Percentiles rank a stretch among this genome's conserved stretches.
Evolutionary conservation across 53 echinoderm and acorn worm species (phyloP).

Genomic region (Zoroaster sp.): DNA sequence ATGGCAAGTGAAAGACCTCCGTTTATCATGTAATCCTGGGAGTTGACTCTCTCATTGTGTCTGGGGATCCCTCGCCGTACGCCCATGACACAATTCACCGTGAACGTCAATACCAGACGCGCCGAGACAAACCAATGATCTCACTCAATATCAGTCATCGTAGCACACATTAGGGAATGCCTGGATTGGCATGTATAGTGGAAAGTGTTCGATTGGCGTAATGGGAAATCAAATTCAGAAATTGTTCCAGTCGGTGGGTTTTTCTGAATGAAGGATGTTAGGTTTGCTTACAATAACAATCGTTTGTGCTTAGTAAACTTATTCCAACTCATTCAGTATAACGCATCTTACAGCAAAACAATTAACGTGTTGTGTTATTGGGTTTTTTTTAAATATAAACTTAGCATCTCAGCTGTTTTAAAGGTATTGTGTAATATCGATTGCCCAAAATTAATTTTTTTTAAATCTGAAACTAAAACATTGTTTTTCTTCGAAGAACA

Average conservation of each 20-base stretch:
- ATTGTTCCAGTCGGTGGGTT: constrained; percentile 1
- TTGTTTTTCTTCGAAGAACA: no score
- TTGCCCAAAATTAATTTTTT: no score
- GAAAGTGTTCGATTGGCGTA: constrained; percentile 7
- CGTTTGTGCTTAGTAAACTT: no score
- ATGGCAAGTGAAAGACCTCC: constrained; percentile 34
- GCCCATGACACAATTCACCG: constrained; percentile 39
- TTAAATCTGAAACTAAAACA: no score
- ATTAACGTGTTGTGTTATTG: no score
- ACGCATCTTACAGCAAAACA: no score
- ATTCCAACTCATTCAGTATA: no score
- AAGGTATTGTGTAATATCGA: no score
- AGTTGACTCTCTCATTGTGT: not conserved
- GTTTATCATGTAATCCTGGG: constrained; percentile 22
- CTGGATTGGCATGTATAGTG: constrained; percentile 10
- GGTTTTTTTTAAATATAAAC: not conserved
- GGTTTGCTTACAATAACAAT: constrained; percentile 14
- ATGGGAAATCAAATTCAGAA: constrained; percentile 33
- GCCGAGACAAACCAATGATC: constrained; percentile 35
- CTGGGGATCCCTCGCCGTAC: constrained; percentile 27
- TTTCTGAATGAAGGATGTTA: constrained; percentile 5
- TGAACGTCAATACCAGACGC: constrained; percentile 48
- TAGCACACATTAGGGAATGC: not conserved
- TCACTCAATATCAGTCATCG: not conserved
- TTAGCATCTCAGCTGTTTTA: not conserved